A percentile compares a stretch with the other conserved stretches of the same genome.
These are phyloP conservation scores for Cherax destructor DNA, from an alignment of 1,140 invertebrate genomes.

Conservation along the genomic window DNA sequence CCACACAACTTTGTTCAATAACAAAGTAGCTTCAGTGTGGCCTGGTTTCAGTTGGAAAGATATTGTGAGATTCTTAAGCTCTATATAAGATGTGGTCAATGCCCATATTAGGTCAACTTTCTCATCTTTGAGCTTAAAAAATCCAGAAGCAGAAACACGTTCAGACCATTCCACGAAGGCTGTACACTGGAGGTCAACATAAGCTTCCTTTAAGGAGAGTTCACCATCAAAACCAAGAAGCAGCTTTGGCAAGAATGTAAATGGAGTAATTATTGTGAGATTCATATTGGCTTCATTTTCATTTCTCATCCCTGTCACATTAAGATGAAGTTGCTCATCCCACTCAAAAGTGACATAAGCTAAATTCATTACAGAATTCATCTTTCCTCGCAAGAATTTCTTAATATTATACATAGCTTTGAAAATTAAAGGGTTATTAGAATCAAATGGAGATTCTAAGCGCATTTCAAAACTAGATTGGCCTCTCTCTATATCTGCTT, in stretches of 20 bases:
- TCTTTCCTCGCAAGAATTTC: constrained; percentile 37
- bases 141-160: constrained; percentile 4
- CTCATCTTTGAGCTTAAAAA: constrained; percentile 11
- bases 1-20: constrained; percentile 25
- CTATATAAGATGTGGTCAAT: constrained; percentile 12
- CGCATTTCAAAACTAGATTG: constrained; percentile 12
- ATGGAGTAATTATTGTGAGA: constrained; percentile 13
- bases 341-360: constrained; percentile 25
- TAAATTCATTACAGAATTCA: constrained; percentile 23
- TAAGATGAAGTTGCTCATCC: constrained; percentile 29
- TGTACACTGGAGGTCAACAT: constrained; percentile 17
- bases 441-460: constrained; percentile 36
- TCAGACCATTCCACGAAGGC: constrained; percentile 39
- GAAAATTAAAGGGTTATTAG: constrained; percentile 28
- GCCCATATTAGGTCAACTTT: constrained; percentile 11
- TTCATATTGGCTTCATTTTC: constrained; percentile 9
- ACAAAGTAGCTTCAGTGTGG: background rate
- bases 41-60: constrained; percentile 11
- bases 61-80: background rate
- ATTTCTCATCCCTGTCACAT: constrained; percentile 33
- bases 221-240: constrained; percentile 27
- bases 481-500: background rate
- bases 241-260: constrained; percentile 28
- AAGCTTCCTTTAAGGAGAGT: background rate
- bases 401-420: constrained; percentile 36